A percentile compares a stretch with the other conserved stretches of the same genome.
Conservation (phyloP, 1,140 invertebrate genomes). For the Hesperophylax magnus region DNA sequence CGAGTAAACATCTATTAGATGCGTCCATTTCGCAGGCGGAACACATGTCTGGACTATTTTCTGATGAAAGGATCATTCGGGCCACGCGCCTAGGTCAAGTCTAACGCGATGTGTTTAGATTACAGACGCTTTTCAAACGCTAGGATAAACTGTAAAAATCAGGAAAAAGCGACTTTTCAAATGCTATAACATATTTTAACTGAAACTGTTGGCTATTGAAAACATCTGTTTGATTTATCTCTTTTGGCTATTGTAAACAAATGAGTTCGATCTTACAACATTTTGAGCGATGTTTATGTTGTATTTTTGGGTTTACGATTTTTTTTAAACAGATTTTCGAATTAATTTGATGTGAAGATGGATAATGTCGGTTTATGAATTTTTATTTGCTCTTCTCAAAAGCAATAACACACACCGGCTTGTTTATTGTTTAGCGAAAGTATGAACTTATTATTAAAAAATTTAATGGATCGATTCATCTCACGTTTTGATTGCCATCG, state of each 20-base stretch:
- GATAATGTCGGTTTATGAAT: too few species aligned
- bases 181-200: neutral
- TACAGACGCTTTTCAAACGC: neutral
- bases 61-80: neutral
- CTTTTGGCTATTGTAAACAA: neutral
- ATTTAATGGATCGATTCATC: too few species aligned
- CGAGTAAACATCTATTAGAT: constrained; percentile 20
- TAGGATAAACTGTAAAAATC: constrained; percentile 4
- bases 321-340: too few species aligned
- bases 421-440: too few species aligned
- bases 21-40: constrained; percentile 16
- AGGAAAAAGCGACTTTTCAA: neutral
- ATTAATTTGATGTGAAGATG: too few species aligned
- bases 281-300: too few species aligned
- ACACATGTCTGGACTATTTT: neutral
- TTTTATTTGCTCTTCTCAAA: too few species aligned
- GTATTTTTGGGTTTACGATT: too few species aligned
- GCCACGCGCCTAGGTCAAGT: constrained; percentile 8
- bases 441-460: too few species aligned
- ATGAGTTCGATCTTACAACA: too few species aligned
- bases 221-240: constrained; percentile 18
- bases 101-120: neutral
- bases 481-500: too few species aligned
- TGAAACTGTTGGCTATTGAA: neutral
- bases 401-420: too few species aligned